A percentile compares a stretch with the other conserved stretches of the same genome.
Evolutionary conservation across 2,888 invertebrate genomes (phyloP).

Genomic region (Mesorhabditis sp.): DNA sequence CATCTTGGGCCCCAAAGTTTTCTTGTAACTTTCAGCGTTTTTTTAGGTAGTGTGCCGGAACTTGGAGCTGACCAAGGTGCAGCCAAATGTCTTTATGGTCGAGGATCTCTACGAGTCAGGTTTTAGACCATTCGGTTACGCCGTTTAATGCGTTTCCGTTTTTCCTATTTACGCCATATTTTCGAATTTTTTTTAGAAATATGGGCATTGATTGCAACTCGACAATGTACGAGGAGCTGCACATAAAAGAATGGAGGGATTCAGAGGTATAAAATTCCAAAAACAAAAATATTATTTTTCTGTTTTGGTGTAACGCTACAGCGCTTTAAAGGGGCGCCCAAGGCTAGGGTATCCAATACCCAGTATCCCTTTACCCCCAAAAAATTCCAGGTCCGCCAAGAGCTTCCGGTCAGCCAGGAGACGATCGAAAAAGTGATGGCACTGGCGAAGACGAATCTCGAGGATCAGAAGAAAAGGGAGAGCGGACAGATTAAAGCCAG

Average conservation of each 20-base stretch:
- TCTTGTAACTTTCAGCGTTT: constrained; percentile 7
- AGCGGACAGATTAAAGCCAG: constrained; percentile 44
- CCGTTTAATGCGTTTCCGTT: not conserved
- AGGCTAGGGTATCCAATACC: too few species aligned
- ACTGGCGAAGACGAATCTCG: constrained; percentile 45
- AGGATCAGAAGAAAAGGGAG: constrained; percentile 48
- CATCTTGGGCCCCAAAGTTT: not conserved
- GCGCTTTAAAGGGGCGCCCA: too few species aligned
- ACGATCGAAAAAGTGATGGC: constrained; percentile 53
- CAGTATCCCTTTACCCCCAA: too few species aligned
- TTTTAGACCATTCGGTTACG: not conserved
- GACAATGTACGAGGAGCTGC: constrained; percentile 31
- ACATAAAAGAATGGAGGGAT: constrained; percentile 51
- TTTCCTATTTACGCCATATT: constrained; percentile 17
- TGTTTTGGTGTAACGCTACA: too few species aligned
- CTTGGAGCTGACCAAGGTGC: constrained; percentile 40
- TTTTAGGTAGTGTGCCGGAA: constrained; percentile 41
- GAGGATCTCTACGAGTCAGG: constrained; percentile 46
- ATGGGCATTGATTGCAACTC: constrained; percentile 55
- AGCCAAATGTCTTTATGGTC: constrained; percentile 40
- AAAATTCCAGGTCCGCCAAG: constrained; percentile 25
- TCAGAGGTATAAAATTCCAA: constrained; percentile 21
- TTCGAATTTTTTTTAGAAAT: constrained; percentile 42
- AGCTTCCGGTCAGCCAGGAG: constrained; percentile 50
- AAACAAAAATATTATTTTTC: too few species aligned